A percentile compares a stretch with the other conserved stretches of the same genome.
Evolutionary conservation across 2,113 vertebrate genomes (phyloP).

Genomic region (Thryonomys swinderianus): DNA sequence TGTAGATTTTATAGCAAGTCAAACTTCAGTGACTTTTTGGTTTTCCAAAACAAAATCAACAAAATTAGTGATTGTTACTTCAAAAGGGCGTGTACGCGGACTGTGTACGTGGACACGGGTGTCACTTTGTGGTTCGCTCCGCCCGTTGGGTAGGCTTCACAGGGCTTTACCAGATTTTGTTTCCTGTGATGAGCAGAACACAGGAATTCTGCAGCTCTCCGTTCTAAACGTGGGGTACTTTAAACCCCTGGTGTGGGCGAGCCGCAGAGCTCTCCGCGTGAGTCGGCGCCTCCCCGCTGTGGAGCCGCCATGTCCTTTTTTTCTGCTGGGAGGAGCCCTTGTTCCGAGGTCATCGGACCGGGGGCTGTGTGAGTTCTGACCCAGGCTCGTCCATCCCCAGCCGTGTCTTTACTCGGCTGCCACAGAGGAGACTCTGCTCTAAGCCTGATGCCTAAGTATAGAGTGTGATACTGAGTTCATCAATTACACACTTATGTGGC

Average conservation of each 20-base stretch:
- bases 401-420: background rate
- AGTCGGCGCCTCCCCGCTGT: slow-evolving; percentile 74
- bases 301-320: slow-evolving; percentile 81
- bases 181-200: background rate
- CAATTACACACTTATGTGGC: background rate
- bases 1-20: background rate
- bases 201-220: slow-evolving; percentile 54
- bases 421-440: background rate
- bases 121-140: background rate
- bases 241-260: slow-evolving; percentile 20
- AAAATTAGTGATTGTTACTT: background rate
- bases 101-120: background rate
- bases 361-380: background rate
- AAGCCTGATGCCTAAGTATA: background rate
- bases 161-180: background rate
- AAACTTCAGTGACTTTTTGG: background rate
- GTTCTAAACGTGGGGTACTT: slow-evolving; percentile 44
- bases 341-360: slow-evolving; percentile 75
- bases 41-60: background rate
- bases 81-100: background rate
- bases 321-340: slow-evolving; percentile 64
- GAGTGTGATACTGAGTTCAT: background rate
- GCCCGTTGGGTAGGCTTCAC: background rate
- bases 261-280: slow-evolving; percentile 60
- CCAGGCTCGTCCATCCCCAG: slow-evolving; percentile 9